Percentiles rank a stretch among this genome's conserved stretches.
Conservation (phyloP, 2,113 vertebrate species). For the Himantopus leucocephalus region DNA sequence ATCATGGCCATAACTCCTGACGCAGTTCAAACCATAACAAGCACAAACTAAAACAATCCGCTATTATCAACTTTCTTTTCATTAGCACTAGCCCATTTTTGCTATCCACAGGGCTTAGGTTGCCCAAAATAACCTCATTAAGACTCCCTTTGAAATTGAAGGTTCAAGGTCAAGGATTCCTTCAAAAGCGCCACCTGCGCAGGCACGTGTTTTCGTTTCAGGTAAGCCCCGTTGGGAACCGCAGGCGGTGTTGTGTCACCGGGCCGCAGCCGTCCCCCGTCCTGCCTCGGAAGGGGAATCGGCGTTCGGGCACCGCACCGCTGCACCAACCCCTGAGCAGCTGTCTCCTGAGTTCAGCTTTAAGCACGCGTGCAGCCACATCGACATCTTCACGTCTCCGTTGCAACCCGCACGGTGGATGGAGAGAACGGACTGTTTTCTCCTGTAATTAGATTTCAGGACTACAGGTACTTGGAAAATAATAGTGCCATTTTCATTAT, state of each 20-base stretch:
- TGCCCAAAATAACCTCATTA: not conserved
- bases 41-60: not conserved
- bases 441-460: not conserved
- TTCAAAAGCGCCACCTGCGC: not conserved
- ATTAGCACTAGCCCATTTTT: not conserved
- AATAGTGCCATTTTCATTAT: not conserved
- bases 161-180: not conserved
- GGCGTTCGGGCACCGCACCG: accelerated
- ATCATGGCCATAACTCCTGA: not conserved
- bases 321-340: too few species aligned
- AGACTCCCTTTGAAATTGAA: not conserved
- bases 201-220: not conserved
- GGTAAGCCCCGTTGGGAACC: not conserved
- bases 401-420: not conserved
- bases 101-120: not conserved
- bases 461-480: not conserved
- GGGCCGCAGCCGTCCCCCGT: accelerated
- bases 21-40: not conserved
- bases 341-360: not conserved
- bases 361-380: accelerated
- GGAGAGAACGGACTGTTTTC: not conserved
- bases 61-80: not conserved
- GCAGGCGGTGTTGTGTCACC: not conserved
- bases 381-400: accelerated
- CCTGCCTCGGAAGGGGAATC: not conserved